Base-by-base conservation (phyloP, 92 coral and sea anemone species). In the Paragorgia papillata region DNA sequence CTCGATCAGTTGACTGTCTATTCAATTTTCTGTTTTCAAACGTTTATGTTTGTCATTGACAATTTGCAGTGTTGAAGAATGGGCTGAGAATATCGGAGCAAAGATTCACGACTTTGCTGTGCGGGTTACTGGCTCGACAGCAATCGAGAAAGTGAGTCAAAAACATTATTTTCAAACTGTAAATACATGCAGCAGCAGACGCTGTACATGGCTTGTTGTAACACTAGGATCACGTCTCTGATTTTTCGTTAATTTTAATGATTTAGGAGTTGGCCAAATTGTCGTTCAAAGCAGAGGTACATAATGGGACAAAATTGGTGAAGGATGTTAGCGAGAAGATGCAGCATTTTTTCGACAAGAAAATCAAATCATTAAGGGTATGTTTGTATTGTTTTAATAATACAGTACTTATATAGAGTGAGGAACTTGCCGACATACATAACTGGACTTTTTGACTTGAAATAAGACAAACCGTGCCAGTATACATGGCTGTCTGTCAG, bases 281-380 rank as follows among this genome's bases (percentile, higher is more conserved):
- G 21, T 53, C 51, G 31, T 34, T 71, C 5, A 34, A 57, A 18
- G 30, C 64, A 9, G 54, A 41, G 34, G 48, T 30, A 37, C 3
- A 34, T 30, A 71, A 71, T 55, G 78, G 78, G 49, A 71, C 62
- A 30, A 55, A 75, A 22, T 37, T 73, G 81, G 63, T 85, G 59
- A 71, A 66, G 34, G 76, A 66, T n/a, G 53, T 31, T 14, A 43
- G 76, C 83, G 63, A 28, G 34, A 46, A 46, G 88, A 69, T 61
- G 56, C 26, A 25, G 66, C 59, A 53, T 18, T 53, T 30, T 57
- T 43, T 71, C 64, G 55, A 41, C 57, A 51, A 71, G 32, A 71
- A 71, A 55, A 55, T 71, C 15, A 55, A 71, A 34, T 71, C 78
- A 49, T 18, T 71, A 64, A 57, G 64, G 64, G 78, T 71, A 71